Conservation (phyloP, 2,797 vertebrate genomes). For the Gymnodraco acuticeps region DNA sequence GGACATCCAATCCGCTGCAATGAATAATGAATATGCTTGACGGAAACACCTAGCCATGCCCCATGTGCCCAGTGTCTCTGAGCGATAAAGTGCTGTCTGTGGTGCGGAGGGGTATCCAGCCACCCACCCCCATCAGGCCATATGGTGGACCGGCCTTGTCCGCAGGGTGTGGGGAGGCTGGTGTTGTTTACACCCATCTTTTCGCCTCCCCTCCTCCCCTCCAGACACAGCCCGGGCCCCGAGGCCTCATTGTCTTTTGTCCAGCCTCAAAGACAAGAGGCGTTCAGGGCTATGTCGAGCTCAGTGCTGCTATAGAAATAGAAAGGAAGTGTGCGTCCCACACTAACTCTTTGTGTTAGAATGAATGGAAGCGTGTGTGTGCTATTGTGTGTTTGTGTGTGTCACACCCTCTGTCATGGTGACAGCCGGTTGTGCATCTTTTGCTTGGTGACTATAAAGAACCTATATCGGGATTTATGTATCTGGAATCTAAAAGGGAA, state of each 20-base stretch:
- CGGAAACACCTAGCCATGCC: slow-evolving; percentile 59
- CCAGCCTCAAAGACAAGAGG: slow-evolving; percentile 57
- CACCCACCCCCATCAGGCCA: slow-evolving; percentile 56
- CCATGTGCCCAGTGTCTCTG: slow-evolving; percentile 44
- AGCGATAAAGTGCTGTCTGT: slow-evolving; percentile 31
- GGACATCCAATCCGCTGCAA: slow-evolving; percentile 67
- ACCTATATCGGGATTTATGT: slow-evolving; percentile 22
- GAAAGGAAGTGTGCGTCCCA: slow-evolving; percentile 49
- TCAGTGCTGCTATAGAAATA: slow-evolving; percentile 46
- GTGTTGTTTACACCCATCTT: slow-evolving; percentile 61
- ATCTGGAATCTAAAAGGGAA: slow-evolving; percentile 1
- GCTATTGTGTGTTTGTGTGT: slow-evolving; percentile 33
- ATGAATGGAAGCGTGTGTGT: slow-evolving; percentile 49
- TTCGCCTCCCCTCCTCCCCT: slow-evolving; percentile 20
- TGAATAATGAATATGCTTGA: slow-evolving; percentile 78
- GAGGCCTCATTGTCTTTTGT: slow-evolving; percentile 65
- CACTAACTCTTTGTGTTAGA: slow-evolving; percentile 54
- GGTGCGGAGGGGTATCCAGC: slow-evolving; percentile 45
- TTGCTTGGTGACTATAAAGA: slow-evolving; percentile 19
- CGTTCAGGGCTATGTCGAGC: slow-evolving; percentile 38
- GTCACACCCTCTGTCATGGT: slow-evolving; percentile 67
- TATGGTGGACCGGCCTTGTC: slow-evolving; percentile 52
- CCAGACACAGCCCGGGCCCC: slow-evolving; percentile 34
- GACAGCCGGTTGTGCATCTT: slow-evolving; percentile 62
- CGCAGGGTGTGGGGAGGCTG: slow-evolving; percentile 44